Conservation (phyloP, 64 coral and sea anemone genomes). For the Catalaphyllia jardinei region DNA sequence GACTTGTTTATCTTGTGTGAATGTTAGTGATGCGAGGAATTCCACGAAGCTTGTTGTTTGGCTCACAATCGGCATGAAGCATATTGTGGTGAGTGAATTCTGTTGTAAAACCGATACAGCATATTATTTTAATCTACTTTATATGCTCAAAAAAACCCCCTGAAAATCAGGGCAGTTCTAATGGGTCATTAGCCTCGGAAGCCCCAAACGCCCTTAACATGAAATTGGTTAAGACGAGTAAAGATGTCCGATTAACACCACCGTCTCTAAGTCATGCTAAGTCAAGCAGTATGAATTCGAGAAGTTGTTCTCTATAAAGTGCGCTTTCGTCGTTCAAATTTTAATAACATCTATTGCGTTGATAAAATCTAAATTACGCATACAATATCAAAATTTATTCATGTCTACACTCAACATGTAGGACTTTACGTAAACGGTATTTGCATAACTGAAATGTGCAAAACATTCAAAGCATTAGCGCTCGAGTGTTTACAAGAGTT, state of each 20-base stretch:
- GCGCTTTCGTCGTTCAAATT: too few relatives aligned
- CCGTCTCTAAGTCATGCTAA: background rate
- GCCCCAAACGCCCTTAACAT: background rate
- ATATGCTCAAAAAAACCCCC: too few relatives aligned
- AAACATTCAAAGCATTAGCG: too few relatives aligned
- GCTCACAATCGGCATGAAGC: background rate
- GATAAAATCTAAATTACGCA: too few relatives aligned
- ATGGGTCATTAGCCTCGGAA: too few relatives aligned
- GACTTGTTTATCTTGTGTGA: background rate
- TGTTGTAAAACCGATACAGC: background rate
- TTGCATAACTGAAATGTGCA: background rate
- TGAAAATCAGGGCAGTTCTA: too few relatives aligned
- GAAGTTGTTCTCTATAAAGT: too few relatives aligned
- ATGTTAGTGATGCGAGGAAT: background rate
- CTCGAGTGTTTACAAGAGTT: too few relatives aligned
- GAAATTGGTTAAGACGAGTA: background rate
- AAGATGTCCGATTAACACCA: background rate
- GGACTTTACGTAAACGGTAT: background rate
- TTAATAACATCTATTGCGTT: too few relatives aligned
- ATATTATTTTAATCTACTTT: background rate
- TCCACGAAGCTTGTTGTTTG: background rate
- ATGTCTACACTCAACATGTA: background rate
- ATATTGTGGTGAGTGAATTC: slow-evolving; percentile 19
- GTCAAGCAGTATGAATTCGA: too few relatives aligned
- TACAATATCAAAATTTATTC: too few relatives aligned